A percentile compares a stretch with the other conserved stretches of the same genome.
Evolutionary conservation across 2,888 invertebrate genomes (phyloP).

Genomic region (Neelides folsomi): DNA sequence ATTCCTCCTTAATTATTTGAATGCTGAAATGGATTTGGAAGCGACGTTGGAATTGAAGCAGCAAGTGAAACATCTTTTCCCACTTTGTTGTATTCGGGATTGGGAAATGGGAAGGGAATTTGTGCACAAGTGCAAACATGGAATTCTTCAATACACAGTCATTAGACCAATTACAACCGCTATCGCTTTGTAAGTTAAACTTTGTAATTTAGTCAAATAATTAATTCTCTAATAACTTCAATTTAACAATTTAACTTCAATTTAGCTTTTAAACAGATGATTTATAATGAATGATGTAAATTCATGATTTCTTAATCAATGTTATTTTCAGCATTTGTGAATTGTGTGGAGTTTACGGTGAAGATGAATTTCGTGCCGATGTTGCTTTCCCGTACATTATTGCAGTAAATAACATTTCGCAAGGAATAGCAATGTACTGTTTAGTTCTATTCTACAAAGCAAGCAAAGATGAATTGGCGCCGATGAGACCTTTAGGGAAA

Average conservation of each 20-base stretch:
- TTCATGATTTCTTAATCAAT: background rate
- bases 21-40: slow-evolving; percentile 71
- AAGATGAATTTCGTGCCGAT: slow-evolving; percentile 73
- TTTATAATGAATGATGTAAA: no score
- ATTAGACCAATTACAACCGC: slow-evolving; percentile 78
- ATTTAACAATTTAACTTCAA: no score
- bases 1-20: slow-evolving; percentile 77
- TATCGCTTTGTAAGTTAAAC: slow-evolving; percentile 63
- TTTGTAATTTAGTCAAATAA: no score
- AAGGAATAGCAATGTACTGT: slow-evolving; percentile 93
- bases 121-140: slow-evolving; percentile 89
- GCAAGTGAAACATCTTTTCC: slow-evolving; percentile 69
- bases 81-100: slow-evolving; percentile 76
- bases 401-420: slow-evolving; percentile 76
- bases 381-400: slow-evolving; percentile 83
- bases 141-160: slow-evolving; percentile 87
- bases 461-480: slow-evolving; percentile 68
- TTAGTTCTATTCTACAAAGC: slow-evolving; percentile 85
- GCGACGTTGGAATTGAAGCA: slow-evolving; percentile 39
- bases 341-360: slow-evolving; percentile 69
- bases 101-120: slow-evolving; percentile 90
- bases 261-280: no score
- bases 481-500: slow-evolving; percentile 88
- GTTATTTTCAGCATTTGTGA: slow-evolving; percentile 59
- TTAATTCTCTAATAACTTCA: no score